These are phyloP conservation scores for Sarcoramphus papa DNA, from an alignment of 2,797 vertebrate species.

Conservation along the genomic window DNA sequence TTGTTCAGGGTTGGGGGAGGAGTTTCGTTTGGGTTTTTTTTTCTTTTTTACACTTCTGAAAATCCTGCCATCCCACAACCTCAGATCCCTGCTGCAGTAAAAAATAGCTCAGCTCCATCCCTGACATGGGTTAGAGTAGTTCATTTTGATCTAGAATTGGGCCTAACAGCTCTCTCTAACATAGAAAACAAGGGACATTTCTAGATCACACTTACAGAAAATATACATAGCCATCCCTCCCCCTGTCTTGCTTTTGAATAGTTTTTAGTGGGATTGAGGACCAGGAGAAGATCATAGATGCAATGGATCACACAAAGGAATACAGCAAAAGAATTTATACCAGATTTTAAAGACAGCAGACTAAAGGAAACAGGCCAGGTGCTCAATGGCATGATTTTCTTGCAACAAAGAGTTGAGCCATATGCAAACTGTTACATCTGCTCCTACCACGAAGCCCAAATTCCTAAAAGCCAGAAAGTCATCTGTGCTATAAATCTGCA, in stretches of 20 bases:
- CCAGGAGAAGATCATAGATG: neutral
- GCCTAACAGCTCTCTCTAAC: neutral
- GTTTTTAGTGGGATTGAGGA: neutral
- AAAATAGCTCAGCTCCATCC: neutral
- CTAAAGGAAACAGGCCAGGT: neutral
- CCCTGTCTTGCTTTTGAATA: neutral
- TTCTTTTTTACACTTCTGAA: neutral
- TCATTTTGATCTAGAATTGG: neutral
- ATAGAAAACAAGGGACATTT: neutral
- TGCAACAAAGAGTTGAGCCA: neutral
- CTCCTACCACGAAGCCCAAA: neutral
- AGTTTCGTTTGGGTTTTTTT: no score
- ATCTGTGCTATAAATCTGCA: neutral
- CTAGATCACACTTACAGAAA: neutral
- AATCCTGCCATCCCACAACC: neutral
- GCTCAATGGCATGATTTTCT: neutral
- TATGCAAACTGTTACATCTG: neutral
- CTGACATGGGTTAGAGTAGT: neutral
- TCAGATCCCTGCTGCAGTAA: neutral
- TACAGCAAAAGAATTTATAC: neutral
- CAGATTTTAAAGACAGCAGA: neutral
- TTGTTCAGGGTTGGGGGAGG: fast-evolving
- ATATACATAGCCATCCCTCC: fast-evolving
- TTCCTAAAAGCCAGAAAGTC: neutral
- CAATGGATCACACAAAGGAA: neutral